A percentile compares a stretch with the other conserved stretches of the same genome.
Evolutionary conservation across 2,797 vertebrate genomes (phyloP).

Genomic region (Gila robusta): DNA sequence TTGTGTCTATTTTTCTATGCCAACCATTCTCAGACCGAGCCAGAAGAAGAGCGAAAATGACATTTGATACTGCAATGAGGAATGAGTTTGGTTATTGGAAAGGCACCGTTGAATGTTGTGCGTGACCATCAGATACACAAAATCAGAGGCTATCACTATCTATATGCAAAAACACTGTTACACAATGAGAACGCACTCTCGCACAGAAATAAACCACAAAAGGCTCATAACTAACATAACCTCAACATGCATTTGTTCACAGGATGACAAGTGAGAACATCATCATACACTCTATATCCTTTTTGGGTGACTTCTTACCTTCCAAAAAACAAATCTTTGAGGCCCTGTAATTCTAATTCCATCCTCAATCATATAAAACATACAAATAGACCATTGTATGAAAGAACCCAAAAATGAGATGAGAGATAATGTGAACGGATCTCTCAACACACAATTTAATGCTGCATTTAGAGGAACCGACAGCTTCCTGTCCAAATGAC

Average conservation of each 20-base stretch:
- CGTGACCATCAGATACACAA: neutral
- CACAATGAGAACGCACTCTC: neutral
- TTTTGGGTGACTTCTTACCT: conserved; percentile 20
- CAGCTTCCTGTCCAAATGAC: conserved; percentile 61
- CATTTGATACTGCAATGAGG: conserved; percentile 15
- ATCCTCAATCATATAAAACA: conserved; percentile 40
- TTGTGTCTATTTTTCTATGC: conserved; percentile 16
- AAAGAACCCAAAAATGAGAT: conserved; percentile 70
- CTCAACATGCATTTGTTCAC: conserved; percentile 8
- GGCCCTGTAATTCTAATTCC: conserved; percentile 15
- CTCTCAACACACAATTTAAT: conserved; percentile 56
- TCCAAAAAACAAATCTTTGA: conserved; percentile 9
- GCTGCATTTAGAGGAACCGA: conserved; percentile 68
- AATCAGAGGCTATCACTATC: neutral
- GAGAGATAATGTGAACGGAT: conserved; percentile 33
- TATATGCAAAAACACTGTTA: conserved; percentile 12
- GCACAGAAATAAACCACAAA: neutral
- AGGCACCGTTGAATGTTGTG: neutral
- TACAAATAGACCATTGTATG: conserved; percentile 62
- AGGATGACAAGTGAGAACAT: neutral
- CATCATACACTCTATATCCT: conserved; percentile 1
- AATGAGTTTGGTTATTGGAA: conserved; percentile 12
- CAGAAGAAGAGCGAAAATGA: conserved; percentile 21
- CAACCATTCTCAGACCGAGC: conserved; percentile 14
- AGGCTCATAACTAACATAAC: neutral